Conservation (phyloP, 2,113 vertebrate genomes). For the Aleadryas rufinucha region DNA sequence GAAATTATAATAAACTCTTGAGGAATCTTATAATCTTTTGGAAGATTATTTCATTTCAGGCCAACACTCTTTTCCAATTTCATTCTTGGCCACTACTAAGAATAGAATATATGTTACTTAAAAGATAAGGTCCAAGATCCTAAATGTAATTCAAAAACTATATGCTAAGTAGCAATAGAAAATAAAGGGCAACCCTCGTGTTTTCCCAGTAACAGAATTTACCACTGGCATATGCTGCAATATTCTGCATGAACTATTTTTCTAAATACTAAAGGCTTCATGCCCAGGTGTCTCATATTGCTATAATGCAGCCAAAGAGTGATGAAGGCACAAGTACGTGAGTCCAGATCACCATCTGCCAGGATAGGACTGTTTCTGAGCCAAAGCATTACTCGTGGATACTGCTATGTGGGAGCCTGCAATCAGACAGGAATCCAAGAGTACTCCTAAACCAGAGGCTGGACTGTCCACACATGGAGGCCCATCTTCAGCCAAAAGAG, state of each 20-base stretch:
- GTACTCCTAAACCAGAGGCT: neutral
- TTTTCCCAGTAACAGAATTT: neutral
- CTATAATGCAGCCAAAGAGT: conserved; percentile 29
- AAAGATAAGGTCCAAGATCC: neutral
- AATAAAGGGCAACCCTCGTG: neutral
- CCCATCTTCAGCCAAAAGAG: neutral
- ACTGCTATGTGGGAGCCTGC: conserved; percentile 13
- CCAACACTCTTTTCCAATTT: neutral
- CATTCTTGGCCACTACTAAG: neutral
- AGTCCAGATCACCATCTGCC: conserved; percentile 16
- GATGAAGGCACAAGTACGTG: conserved; percentile 15
- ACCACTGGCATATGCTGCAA: neutral
- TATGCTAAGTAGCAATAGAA: neutral
- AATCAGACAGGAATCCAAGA: neutral
- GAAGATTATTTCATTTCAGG: neutral
- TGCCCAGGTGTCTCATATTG: conserved; percentile 50
- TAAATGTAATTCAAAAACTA: neutral
- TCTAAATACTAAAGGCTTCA: conserved; percentile 9
- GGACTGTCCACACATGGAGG: neutral
- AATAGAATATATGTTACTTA: neutral
- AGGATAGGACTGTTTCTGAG: neutral
- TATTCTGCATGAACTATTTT: neutral
- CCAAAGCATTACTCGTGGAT: conserved; percentile 35
- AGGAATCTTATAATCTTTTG: neutral
- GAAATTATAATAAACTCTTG: neutral